Conservation (phyloP, 2,797 vertebrate species). For the Phrynocephalus guinanensis region DNA sequence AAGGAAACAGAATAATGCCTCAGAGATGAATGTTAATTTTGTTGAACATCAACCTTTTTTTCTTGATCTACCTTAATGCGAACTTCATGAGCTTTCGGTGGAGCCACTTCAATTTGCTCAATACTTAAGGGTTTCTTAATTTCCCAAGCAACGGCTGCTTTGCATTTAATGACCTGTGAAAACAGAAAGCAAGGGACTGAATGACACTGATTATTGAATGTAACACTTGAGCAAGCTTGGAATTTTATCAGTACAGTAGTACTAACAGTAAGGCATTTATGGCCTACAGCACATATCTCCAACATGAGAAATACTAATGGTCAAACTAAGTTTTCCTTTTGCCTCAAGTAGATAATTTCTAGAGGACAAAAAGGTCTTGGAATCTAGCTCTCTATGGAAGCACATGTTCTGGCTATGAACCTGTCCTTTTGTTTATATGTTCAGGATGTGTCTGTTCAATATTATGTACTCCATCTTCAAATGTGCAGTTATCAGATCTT, state of each 20-base stretch:
- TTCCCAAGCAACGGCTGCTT: constrained; percentile 86
- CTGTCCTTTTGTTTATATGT: no score
- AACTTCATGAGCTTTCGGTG: constrained; percentile 82
- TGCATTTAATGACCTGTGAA: constrained; percentile 85
- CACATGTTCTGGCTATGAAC: no score
- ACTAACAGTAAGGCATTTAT: background rate
- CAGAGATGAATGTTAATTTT: background rate
- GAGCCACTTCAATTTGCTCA: constrained; percentile 85
- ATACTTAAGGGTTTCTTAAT: constrained; percentile 80
- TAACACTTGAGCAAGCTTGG: background rate
- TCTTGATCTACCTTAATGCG: constrained; percentile 80
- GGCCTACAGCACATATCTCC: background rate
- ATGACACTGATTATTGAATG: background rate
- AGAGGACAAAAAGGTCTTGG: no score
- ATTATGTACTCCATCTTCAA: no score
- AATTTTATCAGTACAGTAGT: background rate
- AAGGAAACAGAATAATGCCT: background rate
- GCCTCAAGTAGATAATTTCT: no score
- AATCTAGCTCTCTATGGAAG: no score
- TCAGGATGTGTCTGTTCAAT: no score
- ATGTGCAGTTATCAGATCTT: no score
- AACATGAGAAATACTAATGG: no score
- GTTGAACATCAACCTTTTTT: background rate
- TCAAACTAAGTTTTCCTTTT: no score
- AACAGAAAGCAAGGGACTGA: background rate